Evolutionary conservation across 2,113 vertebrate genomes (phyloP).

Genomic region (Regulus satrapa): DNA sequence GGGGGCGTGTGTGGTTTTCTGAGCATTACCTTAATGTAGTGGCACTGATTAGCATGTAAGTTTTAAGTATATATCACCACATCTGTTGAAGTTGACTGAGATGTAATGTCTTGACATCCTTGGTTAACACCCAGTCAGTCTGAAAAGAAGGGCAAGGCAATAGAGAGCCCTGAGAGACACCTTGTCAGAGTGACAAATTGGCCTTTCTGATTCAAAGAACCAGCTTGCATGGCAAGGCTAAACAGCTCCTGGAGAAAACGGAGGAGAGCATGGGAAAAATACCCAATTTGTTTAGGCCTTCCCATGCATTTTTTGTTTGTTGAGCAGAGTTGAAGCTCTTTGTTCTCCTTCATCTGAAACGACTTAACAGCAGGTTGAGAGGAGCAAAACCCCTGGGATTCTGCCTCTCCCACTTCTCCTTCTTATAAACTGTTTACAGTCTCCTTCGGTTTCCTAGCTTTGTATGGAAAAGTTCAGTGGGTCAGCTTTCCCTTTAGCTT

Average conservation of each 20-base stretch:
- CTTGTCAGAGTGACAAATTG: slow-evolving; percentile 56
- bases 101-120: neutral
- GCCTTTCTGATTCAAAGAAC: slow-evolving; percentile 32
- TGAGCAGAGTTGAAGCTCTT: slow-evolving; percentile 28
- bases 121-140: slow-evolving; percentile 11
- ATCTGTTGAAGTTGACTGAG: neutral
- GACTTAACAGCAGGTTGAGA: slow-evolving; percentile 25
- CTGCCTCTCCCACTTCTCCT: neutral
- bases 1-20: neutral
- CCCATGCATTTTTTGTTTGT: slow-evolving; percentile 4
- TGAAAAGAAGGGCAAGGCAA: slow-evolving; percentile 3
- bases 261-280: slow-evolving; percentile 54
- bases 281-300: neutral
- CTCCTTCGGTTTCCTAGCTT: slow-evolving; percentile 33
- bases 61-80: neutral
- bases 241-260: neutral
- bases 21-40: neutral
- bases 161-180: neutral
- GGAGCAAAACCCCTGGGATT: slow-evolving; percentile 6
- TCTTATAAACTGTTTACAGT: slow-evolving; percentile 48
- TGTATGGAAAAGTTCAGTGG: slow-evolving; percentile 57
- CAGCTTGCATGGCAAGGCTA: neutral
- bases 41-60: neutral
- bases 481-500: slow-evolving; percentile 59
- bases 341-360: neutral